Evolutionary conservation across 1,140 invertebrate species (phyloP), one percentile per base, ranked within the genome.

Genomic region (Euwallacea fornicatus): DNA sequence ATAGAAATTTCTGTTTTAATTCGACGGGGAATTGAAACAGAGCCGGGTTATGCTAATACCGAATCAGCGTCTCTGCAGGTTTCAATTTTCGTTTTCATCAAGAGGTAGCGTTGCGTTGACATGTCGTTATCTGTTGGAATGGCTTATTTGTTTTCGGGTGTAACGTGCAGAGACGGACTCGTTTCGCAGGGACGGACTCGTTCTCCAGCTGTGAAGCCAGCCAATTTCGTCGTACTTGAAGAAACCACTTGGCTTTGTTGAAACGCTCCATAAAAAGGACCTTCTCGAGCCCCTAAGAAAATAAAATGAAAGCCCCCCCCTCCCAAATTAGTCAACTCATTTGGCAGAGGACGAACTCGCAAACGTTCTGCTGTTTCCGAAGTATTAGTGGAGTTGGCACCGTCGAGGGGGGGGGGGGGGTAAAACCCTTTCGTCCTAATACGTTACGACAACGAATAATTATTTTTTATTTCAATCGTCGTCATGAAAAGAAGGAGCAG

Each of bases 11-110:
- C 61, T 47, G 61, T 63, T 63, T 63, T 63, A 63, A 63, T 63
- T 63, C 33, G 33, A 33, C 10, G 10, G 9, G 44, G 61, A 63
- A 63, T 63, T 63, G 61, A 63, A 63, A 63, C 46, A 33, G 59
- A 41, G 21, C 61, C 13, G 43, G 61, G 61, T 63, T 63, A 63
- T 63, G 61, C 61, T 63, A 63, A 63, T 63, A 63, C 61, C 61
- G 44, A 63, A 63, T 47, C n/a, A 33, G 21, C 59, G 61, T 50
- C 42, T 46, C 43, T 46, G 46, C 43, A 63, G 61, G 61, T 63
- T 63, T 63, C 61, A 63, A 63, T 63, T 63, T 63, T 63, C 61
- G 41, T 63, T 63, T 47, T 63, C 61, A 63, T 63, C 61, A 63
- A 15, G 59, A n/a, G 33, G 9, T 16, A 43, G 42, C 42, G 42